Base-by-base conservation (phyloP, 2,888 invertebrate genomes). In the Stegana nigrithorax region DNA sequence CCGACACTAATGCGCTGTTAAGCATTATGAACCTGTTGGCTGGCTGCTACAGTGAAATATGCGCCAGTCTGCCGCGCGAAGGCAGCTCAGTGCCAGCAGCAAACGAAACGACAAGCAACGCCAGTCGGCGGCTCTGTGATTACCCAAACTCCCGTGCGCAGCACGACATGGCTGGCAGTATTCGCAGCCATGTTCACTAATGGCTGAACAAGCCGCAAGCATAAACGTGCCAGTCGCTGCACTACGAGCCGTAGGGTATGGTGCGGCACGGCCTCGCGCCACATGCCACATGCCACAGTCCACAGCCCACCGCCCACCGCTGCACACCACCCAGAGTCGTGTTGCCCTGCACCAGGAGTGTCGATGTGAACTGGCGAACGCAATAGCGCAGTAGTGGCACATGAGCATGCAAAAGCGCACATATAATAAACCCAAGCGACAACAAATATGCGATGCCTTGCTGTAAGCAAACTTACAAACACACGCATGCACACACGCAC, bases 121-220 rank as follows among this genome's bases (percentile, higher is more conserved):
- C 27, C 65, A 19, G 64, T 65, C 60, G 61, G 62, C 51, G 19
- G 19, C 50, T 12, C 23, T 47, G 56, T 29, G 29, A 29, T 29
- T 29, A 29, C 29, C 10, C 45, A 19, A 6, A 29, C 21, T 19
- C n/a, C 27, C 21, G 2, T 26, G 21, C 45, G 44, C 17, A 42
- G 25, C 21, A 6, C 51, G 17, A 27, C 21, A 36, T 55, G 53
- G 32, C 53, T 55, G 45, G 57, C 23, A 55, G 23, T 32, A 53
- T 39, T 17, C 45, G 67, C 70, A 71, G 73, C 77, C 77, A 80
- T 81, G 80, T 80, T 82, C 82, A 81, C 82, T 82, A 82, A 83
- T 82, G 83, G 82, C 73, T 80, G 74, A 80, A 82, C 82, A 82
- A 82, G 83, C 82, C 82, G 73, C 83, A 82, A 80, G 81, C 81